These are phyloP conservation scores for Ginglymostoma cirratum DNA, from an alignment of 2,113 vertebrate genomes.

Conservation along the genomic window DNA sequence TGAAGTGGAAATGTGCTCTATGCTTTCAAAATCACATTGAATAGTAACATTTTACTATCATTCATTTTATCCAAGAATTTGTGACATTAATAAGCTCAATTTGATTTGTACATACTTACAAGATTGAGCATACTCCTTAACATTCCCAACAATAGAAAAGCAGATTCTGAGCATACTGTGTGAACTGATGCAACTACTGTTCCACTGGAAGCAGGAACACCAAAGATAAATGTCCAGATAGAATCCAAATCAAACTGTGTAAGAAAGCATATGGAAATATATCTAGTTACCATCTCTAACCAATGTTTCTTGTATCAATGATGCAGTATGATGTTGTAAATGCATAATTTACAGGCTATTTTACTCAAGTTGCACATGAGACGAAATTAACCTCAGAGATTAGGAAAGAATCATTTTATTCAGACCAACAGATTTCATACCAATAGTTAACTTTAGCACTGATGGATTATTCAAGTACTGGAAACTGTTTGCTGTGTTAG, in stretches of 20 bases:
- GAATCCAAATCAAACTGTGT: slow-evolving; percentile 93
- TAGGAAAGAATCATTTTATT: not conserved
- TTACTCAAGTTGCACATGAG: not conserved
- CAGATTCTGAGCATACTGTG: slow-evolving; percentile 85
- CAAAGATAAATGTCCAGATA: slow-evolving; percentile 96
- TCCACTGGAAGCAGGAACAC: slow-evolving; percentile 85
- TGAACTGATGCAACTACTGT: slow-evolving; percentile 81
- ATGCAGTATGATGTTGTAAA: not conserved
- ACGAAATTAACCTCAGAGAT: not conserved
- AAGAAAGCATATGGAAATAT: not conserved
- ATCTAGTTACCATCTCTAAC: not conserved
- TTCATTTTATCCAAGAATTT: not conserved
- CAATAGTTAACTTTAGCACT: not conserved
- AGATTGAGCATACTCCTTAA: slow-evolving; percentile 96
- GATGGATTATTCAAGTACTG: not conserved
- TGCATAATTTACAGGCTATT: not conserved
- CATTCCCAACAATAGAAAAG: slow-evolving; percentile 88
- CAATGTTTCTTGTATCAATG: not conserved
- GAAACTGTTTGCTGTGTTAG: not conserved
- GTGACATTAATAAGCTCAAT: not conserved
- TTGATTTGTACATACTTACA: slow-evolving; percentile 57
- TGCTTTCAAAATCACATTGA: not conserved
- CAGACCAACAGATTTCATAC: not conserved
- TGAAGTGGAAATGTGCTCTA: not conserved
- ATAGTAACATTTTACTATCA: not conserved